Percentiles rank a stretch among this genome's conserved stretches.
phyloP scores from a whole-genome alignment of 64 coral and sea anemone species.

The Anthopleura sola region DNA sequence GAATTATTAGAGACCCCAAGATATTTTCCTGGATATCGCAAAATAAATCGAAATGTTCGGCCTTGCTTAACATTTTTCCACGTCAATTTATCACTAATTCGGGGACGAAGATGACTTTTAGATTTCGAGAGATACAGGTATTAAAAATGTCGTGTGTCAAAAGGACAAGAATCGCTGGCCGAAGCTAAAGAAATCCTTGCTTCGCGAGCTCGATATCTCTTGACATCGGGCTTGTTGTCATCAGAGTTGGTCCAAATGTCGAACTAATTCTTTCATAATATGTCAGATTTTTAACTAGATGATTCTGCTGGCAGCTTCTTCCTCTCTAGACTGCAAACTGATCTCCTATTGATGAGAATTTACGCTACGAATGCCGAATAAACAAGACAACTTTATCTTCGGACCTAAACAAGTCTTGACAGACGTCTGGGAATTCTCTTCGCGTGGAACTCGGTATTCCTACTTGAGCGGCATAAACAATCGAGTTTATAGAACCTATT shows the following conservation, averaged over 20 bases:
- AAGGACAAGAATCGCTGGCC: neutral
- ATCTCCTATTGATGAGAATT: conserved; percentile 11
- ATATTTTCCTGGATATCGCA: neutral
- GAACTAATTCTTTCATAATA: conserved; percentile 44
- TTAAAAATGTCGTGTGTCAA: conserved; percentile 10
- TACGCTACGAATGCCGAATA: conserved; percentile 14
- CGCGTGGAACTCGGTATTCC: neutral
- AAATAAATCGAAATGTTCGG: neutral
- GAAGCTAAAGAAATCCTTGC: conserved; percentile 12
- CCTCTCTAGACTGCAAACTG: conserved; percentile 14
- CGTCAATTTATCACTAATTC: conserved; percentile 13
- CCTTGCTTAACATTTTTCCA: neutral
- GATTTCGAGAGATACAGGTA: neutral
- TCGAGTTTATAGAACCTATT: neutral
- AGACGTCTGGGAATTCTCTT: neutral
- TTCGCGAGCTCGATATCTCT: neutral
- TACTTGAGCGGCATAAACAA: neutral
- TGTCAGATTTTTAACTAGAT: conserved; percentile 30
- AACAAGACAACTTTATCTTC: neutral
- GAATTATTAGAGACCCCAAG: neutral
- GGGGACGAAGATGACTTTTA: conserved; percentile 7
- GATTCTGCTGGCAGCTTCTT: neutral
- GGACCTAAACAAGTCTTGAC: conserved; percentile 1
- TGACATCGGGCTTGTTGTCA: conserved; percentile 27
- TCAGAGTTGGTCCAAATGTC: conserved; percentile 20